Evolutionary conservation across 2,888 invertebrate genomes (phyloP), one percentile per base, ranked within the genome.

Genomic region (Aradus depressus): DNA sequence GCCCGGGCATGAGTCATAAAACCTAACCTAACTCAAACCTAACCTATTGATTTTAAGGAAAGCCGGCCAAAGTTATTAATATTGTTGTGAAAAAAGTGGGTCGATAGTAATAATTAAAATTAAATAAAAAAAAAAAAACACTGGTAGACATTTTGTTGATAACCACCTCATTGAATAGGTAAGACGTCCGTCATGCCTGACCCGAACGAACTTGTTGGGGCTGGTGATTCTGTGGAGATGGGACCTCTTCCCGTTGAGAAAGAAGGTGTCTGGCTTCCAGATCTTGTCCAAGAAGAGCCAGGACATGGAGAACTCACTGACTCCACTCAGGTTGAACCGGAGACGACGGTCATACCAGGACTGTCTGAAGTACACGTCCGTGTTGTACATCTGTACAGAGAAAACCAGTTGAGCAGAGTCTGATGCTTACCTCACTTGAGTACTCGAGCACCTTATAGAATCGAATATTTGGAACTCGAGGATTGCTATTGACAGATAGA

Each of bases 141-240:
- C n/a, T n/a, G n/a, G n/a, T n/a, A n/a, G n/a, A n/a, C n/a, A n/a
- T n/a, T n/a, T n/a, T n/a, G n/a, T n/a, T n/a, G 19, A 19, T 6
- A 69, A 62, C 60, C 71, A 88, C 89, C 92, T 81, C 85, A 91
- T 90, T 0, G 92, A 93, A 67, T 91, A 92, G 42, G 91, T 74
- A 62, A 93, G 86, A 61, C 86, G 87, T 1, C 93, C 93, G 63
- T 91, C 85, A 66, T 86, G 84, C 62, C 82, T 82, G 60, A 96
- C 83, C 55, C 96, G 72, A 28, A 96, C 72, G 60, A 96, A 74
- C 68, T 92, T 90, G 68, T 96, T 96, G 0, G 93, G 93, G 16
- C 89, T 70, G 0, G 76, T 74, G 52, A 75, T 72, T 43, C 69
- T 69, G 61, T 76, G 75, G 18, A 75, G 66, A 57, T 74, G 70